Evolutionary conservation across 2,888 invertebrate genomes (phyloP).

Genomic region (Cybosia mesomella): DNA sequence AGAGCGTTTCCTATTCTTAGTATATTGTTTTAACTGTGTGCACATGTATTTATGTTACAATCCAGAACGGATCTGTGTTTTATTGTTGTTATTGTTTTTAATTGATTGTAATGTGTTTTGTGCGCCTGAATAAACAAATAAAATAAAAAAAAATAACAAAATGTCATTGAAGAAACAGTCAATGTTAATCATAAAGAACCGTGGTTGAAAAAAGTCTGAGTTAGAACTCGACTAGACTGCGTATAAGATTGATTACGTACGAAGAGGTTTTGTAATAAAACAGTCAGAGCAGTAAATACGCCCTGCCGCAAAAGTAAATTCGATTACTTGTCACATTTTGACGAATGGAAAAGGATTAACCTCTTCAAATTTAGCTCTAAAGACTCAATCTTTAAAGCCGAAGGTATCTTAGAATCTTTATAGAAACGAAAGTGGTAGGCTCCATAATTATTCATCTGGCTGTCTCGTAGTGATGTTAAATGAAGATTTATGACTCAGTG

Average conservation of each 20-base stretch:
- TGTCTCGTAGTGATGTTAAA: constrained; percentile 34
- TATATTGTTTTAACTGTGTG: no score
- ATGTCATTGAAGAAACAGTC: neutral
- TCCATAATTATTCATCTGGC: constrained; percentile 32
- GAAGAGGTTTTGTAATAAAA: constrained; percentile 1
- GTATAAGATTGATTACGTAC: neutral
- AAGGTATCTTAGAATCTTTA: constrained; percentile 23
- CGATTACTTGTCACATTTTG: constrained; percentile 11
- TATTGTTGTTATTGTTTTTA: no score
- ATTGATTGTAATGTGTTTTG: no score
- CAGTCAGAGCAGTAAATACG: neutral
- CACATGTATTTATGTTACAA: no score
- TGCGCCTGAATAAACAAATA: no score
- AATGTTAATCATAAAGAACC: neutral
- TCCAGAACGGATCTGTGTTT: no score
- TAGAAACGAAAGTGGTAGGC: constrained; percentile 37
- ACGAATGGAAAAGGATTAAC: neutral
- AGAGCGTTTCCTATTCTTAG: no score
- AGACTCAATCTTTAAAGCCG: constrained; percentile 1
- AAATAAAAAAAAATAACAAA: neutral
- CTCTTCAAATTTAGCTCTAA: constrained; percentile 5
- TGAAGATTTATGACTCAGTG: constrained; percentile 43
- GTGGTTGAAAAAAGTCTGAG: neutral
- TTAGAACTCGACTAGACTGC: neutral
- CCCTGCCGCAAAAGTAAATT: neutral